These are phyloP conservation scores for Bombus balteatus DNA, from an alignment of 1,140 invertebrate genomes.

Conservation along the genomic window DNA sequence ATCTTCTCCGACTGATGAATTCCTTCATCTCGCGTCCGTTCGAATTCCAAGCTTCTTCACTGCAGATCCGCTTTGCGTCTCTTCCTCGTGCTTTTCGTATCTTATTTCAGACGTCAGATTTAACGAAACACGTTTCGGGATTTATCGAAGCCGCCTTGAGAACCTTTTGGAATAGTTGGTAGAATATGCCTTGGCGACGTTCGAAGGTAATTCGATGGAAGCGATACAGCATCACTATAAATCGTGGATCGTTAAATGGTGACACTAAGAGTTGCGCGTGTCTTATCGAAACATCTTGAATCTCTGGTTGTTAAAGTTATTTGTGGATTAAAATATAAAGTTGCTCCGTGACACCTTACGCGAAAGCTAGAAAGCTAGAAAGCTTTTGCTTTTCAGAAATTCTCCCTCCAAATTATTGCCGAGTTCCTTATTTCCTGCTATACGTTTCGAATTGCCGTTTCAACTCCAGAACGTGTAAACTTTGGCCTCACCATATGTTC, in stretches of 20 bases:
- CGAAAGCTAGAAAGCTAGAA: too few relatives aligned
- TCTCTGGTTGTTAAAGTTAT: too few relatives aligned
- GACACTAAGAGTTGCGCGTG: too few relatives aligned
- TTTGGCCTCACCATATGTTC: background rate
- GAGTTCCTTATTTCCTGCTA: background rate
- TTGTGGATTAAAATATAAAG: too few relatives aligned
- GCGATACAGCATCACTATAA: too few relatives aligned
- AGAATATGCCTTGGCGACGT: too few relatives aligned
- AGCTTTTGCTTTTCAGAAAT: background rate
- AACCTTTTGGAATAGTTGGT: background rate
- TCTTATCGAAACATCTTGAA: too few relatives aligned
- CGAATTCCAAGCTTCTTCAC: constrained; percentile 23
- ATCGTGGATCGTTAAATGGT: too few relatives aligned
- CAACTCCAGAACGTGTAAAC: background rate
- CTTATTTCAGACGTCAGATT: background rate
- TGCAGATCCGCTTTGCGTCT: background rate
- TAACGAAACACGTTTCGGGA: background rate
- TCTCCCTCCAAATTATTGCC: background rate
- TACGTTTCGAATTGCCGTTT: background rate
- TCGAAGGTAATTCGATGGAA: too few relatives aligned
- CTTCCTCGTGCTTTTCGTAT: background rate
- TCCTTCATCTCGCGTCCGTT: constrained; percentile 61
- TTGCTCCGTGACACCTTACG: too few relatives aligned
- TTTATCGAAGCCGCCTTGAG: background rate
- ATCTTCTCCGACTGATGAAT: constrained; percentile 55